Evolutionary conservation across 2,113 vertebrate species (phyloP), one percentile per base, ranked within the genome.

Genomic region (Paracanthobrama guichenoti): DNA sequence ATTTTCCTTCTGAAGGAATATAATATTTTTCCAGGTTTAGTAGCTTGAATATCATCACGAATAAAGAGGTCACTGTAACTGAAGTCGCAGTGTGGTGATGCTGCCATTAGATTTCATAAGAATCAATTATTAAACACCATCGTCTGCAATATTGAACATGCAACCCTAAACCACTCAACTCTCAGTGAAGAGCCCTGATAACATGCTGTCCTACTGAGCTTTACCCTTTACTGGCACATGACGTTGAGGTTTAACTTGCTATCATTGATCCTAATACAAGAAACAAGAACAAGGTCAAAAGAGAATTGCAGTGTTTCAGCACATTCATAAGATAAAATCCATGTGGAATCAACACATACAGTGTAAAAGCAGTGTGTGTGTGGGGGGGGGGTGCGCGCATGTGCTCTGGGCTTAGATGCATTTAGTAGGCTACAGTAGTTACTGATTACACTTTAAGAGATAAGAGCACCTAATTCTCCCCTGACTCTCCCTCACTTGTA

Each of bases 71-170:
- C 64, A 71, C 24, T 81, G 79, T 81, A 81, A 81, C 79, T 57
- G 7, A 53, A 81, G 64, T 81, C 60, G 28, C 26, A 55, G 4
- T 53, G 10, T 39, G 64, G 46, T 81, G 46, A 67, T 71, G 64
- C 24, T 67, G 8, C 79, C 86, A 85, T 91, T 81, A 84, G 50
- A 57, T 74, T 88, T 82, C 84, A 69, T 75, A 84, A 88, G 79
- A 81, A 85, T 92, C 80, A 92, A 93, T 92, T 88, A 93, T 91
- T 93, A 85, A 93, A 92, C 91, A 88, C 90, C 60, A 90, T 86
- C 87, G 90, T 87, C 87, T 90, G 89, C 86, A 92, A 91, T 92
- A 93, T 79, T 83, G 88, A 92, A 90, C 60, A 12, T 4, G 84
- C 84, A 81, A 85, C 84, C 85, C 79, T 87, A 82, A 75, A 82